Conservation (phyloP, 2,888 invertebrate species). For the Agrenia bidenticulata region DNA sequence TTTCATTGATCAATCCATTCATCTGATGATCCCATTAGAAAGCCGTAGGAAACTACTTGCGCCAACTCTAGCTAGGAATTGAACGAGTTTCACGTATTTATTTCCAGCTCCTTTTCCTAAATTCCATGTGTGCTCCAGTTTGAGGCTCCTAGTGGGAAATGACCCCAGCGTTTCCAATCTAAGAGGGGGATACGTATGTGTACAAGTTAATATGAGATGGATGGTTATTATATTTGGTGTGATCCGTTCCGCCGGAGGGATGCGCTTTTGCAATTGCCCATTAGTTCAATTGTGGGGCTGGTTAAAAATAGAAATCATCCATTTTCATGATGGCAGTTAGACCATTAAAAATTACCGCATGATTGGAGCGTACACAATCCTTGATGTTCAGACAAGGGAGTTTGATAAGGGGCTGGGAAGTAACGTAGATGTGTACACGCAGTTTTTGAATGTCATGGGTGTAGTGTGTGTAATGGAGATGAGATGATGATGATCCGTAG, state of each 20-base stretch:
- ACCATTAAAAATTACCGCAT: constrained; percentile 22
- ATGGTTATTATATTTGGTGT: not conserved
- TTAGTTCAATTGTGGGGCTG: not conserved
- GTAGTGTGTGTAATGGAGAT: too few species aligned
- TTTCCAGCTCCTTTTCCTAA: too few species aligned
- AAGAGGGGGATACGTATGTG: not conserved
- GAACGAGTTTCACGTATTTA: too few species aligned
- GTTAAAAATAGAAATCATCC: not conserved
- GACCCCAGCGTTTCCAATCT: not conserved
- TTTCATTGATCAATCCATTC: constrained; percentile 14
- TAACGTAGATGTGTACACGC: not conserved
- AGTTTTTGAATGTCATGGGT: too few species aligned
- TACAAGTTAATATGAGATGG: not conserved
- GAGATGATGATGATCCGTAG: too few species aligned
- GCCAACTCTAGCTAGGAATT: not conserved
- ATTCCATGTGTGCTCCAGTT: too few species aligned
- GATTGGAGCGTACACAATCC: constrained; percentile 13
- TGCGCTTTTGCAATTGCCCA: too few species aligned
- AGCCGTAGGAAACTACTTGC: not conserved
- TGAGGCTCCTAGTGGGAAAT: not conserved
- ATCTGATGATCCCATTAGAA: constrained; percentile 14
- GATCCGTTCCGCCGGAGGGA: not conserved
- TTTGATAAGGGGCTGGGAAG: not conserved
- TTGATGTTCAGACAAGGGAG: not conserved
- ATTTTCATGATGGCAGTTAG: constrained; percentile 3